phyloP scores from a whole-genome alignment of 1,140 invertebrate genomes.

The Zaprionus davidi region DNA sequence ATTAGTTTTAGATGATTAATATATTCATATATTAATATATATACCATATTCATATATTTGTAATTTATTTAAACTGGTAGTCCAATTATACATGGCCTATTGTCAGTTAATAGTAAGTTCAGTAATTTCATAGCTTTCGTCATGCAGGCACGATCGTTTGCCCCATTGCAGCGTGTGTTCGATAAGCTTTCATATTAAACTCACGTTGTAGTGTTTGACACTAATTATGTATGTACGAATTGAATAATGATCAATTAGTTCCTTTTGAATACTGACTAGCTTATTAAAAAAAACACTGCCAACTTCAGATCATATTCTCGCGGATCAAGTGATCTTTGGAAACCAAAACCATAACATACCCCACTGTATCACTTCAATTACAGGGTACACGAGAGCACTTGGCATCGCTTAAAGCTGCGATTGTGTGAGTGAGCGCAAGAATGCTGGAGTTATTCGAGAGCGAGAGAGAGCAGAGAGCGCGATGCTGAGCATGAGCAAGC shows the following conservation, averaged over 20 bases:
- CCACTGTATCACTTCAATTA: not conserved
- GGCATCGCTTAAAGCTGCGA: not conserved
- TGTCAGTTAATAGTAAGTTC: no score
- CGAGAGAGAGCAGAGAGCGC: not conserved
- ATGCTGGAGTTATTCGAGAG: not conserved
- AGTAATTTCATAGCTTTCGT: not conserved
- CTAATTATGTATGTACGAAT: not conserved
- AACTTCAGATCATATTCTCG: not conserved
- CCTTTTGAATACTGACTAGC: not conserved
- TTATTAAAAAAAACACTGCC: not conserved
- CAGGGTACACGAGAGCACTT: not conserved
- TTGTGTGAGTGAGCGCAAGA: slow-evolving; percentile 4
- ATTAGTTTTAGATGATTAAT: no score
- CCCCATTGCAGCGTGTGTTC: slow-evolving; percentile 27
- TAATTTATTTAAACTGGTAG: no score
- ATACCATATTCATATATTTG: no score
- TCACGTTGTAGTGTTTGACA: slow-evolving; percentile 61
- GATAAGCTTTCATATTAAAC: slow-evolving; percentile 53
- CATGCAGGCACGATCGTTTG: slow-evolving; percentile 39
- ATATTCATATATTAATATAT: no score
- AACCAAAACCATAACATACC: not conserved
- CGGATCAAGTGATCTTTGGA: not conserved
- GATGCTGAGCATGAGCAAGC: slow-evolving; percentile 15
- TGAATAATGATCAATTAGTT: slow-evolving; percentile 3
- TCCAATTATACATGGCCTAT: no score